A percentile compares a stretch with the other conserved stretches of the same genome.
These are phyloP conservation scores for Elachura formosa DNA, from an alignment of 2,113 vertebrate genomes.

Conservation along the genomic window DNA sequence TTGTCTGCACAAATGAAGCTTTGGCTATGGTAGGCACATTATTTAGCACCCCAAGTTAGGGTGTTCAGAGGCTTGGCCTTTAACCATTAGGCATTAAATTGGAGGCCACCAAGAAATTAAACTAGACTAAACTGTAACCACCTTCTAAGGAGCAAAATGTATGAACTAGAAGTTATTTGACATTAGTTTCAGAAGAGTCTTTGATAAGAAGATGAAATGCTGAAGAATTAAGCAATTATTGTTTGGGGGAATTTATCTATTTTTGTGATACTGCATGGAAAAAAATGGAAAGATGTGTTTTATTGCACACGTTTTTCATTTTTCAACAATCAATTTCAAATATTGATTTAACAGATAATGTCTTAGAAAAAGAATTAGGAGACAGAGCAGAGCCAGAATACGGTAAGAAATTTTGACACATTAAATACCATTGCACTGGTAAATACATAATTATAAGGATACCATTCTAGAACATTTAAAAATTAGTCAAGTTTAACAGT, in stretches of 20 bases:
- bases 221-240: background rate
- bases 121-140: background rate
- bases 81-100: background rate
- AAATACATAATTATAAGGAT: background rate
- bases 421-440: background rate
- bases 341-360: conserved; percentile 67
- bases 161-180: background rate
- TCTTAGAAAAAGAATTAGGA: conserved; percentile 67
- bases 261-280: background rate
- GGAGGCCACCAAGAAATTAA: background rate
- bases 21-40: background rate
- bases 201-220: background rate
- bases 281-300: conserved; percentile 5
- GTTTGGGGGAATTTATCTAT: background rate
- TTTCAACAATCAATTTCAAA: conserved; percentile 40
- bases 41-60: background rate
- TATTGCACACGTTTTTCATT: background rate
- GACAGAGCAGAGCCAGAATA: conserved; percentile 56
- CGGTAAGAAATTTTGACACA: conserved; percentile 50
- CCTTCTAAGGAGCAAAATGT: background rate
- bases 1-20: background rate
- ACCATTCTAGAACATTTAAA: background rate
- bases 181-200: background rate
- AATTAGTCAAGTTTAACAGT: background rate
- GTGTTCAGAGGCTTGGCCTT: background rate